Evolutionary conservation across 2,113 vertebrate genomes (phyloP), one percentile per base, ranked within the genome.

Genomic region (Steatornis caripensis): DNA sequence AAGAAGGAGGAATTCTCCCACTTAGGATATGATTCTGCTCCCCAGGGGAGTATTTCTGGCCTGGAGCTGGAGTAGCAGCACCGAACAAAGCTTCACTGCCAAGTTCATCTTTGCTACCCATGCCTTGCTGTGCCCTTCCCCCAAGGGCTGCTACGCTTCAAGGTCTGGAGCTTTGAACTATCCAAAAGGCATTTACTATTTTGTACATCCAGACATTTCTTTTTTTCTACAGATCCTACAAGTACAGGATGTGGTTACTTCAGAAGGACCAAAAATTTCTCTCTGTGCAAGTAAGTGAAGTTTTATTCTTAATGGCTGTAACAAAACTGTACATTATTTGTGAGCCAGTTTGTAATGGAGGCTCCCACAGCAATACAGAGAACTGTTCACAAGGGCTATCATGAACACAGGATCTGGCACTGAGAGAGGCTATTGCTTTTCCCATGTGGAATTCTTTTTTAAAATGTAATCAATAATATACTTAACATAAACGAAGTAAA

Each of bases 121-220:
- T 12, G n/a, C 32, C n/a, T 46, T 45, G 34, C 26, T 39, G 27
- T 16, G 27, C 24, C 11, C 17, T 27, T 51, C 19, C 55, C 20
- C 17, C 34, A 53, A 21, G 20, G 12, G 48, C 5, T 46, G 46
- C 45, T 62, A 9, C 6, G 16, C 43, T 36, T 72, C 79, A 84
- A n/a, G 16, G 32, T 9, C 66, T 72, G 15, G 29, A 91, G 51
- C 32, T 54, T 10, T 43, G 19, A 87, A 43, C 45, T 48, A 41
- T 13, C 65, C 34, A 37, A 60, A 89, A 89, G 37, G 11, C 22
- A 65, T 79, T 54, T 83, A 53, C 34, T 37, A 4, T 24, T 92
- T 81, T 64, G n/a, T 86, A 83, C 71, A 89, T 79, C 77, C 72
- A 95, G 70, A 51, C 95, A 96, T 92, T 95, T 95, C 84, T 80